phyloP scores from a whole-genome alignment of 2,888 invertebrate species.

The Cheiracanthium punctorium region DNA sequence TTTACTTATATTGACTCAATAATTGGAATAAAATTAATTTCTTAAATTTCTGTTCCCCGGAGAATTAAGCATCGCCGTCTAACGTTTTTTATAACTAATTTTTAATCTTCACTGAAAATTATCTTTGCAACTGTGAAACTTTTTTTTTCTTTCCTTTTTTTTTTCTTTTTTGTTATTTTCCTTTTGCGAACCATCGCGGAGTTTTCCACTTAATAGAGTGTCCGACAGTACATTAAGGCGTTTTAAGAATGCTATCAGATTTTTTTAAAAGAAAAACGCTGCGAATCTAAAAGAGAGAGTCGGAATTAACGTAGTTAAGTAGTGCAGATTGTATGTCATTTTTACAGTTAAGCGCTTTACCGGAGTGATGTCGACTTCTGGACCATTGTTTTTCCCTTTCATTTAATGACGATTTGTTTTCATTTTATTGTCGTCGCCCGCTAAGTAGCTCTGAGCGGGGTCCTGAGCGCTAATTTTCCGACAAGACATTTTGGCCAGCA shows the following conservation, averaged over 20 bases:
- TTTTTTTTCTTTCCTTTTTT: neutral
- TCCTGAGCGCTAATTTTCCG: constrained; percentile 40
- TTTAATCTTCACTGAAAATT: constrained; percentile 36
- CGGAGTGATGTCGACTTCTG: constrained; percentile 44
- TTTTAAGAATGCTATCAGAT: constrained; percentile 44
- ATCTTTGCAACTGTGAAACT: constrained; percentile 29
- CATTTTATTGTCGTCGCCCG: constrained; percentile 15
- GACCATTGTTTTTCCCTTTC: constrained; percentile 42
- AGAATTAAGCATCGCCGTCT: constrained; percentile 2
- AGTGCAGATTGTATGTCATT: constrained; percentile 61
- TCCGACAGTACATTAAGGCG: constrained; percentile 47
- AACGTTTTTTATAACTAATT: constrained; percentile 24
- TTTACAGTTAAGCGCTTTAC: constrained; percentile 59
- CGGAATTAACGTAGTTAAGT: constrained; percentile 60
- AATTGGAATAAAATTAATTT: neutral
- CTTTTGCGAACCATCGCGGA: neutral
- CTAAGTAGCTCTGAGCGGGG: constrained; percentile 48
- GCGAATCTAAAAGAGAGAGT: constrained; percentile 39
- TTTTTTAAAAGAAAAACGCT: constrained; percentile 29
- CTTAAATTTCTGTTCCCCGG: neutral
- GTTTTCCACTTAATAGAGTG: constrained; percentile 41
- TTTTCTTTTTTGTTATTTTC: no score
- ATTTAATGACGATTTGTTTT: constrained; percentile 64
- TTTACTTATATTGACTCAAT: neutral
- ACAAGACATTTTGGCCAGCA: constrained; percentile 21